Evolutionary conservation across 1,140 invertebrate species (phyloP), one percentile per base, ranked within the genome.

Genomic region (Drosophila willistoni): DNA sequence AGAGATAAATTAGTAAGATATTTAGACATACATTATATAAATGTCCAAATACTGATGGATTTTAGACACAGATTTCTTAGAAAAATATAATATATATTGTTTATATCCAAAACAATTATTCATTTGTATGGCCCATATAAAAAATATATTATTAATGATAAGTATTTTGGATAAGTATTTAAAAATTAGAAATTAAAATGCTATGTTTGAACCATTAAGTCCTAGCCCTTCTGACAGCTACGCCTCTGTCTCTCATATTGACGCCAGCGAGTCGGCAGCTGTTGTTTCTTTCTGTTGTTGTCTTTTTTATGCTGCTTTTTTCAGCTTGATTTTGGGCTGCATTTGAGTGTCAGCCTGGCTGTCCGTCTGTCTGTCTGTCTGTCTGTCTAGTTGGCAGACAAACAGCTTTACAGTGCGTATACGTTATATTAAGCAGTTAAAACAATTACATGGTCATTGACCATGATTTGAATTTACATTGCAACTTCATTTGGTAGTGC

Each of bases 351-450:
- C 42, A 29, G 56, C 2, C 44, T 12, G 17, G 7, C 17, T 17
- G 44, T 3, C 10, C 4, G 12, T 10, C 12, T 39, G 36, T 10
- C 36, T 39, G 3, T 3, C 10, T 12, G 12, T 10, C 12, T 39
- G 36, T 10, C 36, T 39, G 3, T 3, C 17, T 12, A 7, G 2
- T 9, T 22, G 44, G 10, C 10, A 51, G 44, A 14, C 14, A 47
- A 47, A 47, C 14, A 7, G 14, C 2, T 6, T 47, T 47, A 34
- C 75, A 13, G 36, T 86, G 76, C 82, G 83, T 86, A 87, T 87
- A 76, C 83, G 64, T 87, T 71, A 86, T 82, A 76, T 77, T 55
- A 79, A 77, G 73, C 73, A 77, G 75, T 66, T 77, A 76, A 71
- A 64, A 77, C 73, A 77, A 77, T 77, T 77, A 71, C 74, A 77